A percentile compares a stretch with the other conserved stretches of the same genome.
Conservation (phyloP, 2,113 vertebrate genomes). For the Bettongia penicillata region DNA sequence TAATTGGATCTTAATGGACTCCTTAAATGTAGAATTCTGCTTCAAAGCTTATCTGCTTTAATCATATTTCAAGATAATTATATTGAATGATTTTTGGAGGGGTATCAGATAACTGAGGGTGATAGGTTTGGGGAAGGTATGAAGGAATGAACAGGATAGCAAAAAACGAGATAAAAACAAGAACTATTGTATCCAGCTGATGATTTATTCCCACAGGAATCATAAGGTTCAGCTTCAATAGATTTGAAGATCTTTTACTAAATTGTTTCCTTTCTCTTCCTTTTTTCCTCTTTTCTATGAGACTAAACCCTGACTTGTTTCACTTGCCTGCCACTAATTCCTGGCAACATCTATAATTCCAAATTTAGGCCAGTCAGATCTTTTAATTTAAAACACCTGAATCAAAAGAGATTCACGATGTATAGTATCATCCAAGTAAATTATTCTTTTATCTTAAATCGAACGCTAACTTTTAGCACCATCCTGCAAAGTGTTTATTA, state of each 20-base stretch:
- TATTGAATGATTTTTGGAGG: background rate
- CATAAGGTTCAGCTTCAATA: background rate
- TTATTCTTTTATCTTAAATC: background rate
- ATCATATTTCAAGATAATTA: background rate
- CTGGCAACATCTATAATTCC: background rate
- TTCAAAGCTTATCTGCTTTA: conserved; percentile 17
- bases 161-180: background rate
- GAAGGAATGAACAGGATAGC: background rate
- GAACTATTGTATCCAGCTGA: background rate
- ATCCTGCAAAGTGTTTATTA: background rate
- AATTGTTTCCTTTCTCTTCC: background rate
- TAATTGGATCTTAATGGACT: conserved; percentile 14
- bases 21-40: conserved; percentile 20
- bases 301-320: background rate
- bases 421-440: background rate
- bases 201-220: background rate
- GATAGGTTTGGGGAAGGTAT: background rate
- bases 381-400: background rate
- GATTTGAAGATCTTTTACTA: background rate
- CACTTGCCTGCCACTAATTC: background rate
- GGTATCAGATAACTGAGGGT: background rate
- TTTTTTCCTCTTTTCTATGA: background rate
- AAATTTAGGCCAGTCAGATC: background rate
- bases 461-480: background rate
- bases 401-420: background rate